Evolutionary conservation across 2,113 vertebrate genomes (phyloP).

Genomic region (Hippotragus niger): DNA sequence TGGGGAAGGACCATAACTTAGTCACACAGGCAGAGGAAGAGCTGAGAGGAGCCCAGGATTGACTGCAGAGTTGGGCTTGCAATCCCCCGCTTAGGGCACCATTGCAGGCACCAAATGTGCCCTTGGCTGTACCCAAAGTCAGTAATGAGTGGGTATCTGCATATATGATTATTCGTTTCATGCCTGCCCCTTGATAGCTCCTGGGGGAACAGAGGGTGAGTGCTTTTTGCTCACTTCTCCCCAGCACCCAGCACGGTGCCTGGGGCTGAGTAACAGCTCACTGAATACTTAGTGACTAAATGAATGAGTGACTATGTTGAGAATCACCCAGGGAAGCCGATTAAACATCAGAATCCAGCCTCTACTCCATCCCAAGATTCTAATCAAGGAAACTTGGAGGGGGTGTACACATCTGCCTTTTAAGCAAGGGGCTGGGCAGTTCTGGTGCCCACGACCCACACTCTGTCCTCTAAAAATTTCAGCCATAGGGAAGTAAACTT

Average conservation of each 20-base stretch:
- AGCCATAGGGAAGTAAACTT: neutral
- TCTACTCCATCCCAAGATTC: neutral
- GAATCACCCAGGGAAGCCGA: neutral
- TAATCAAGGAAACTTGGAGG: neutral
- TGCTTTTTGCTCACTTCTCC: neutral
- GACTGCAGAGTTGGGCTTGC: neutral
- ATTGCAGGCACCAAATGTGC: rapidly evolving
- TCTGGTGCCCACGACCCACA: neutral
- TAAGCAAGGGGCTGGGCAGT: neutral
- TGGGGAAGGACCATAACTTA: neutral
- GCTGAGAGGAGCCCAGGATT: neutral
- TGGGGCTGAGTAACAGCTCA: neutral
- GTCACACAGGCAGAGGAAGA: neutral
- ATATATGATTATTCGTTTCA: neutral
- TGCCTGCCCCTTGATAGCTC: no score
- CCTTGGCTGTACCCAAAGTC: neutral
- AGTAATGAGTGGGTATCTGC: rapidly evolving
- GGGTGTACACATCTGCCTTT: neutral
- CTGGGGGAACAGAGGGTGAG: neutral
- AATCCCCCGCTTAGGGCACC: neutral
- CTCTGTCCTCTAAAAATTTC: neutral
- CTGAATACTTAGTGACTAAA: neutral
- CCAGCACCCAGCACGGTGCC: neutral
- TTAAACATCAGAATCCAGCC: neutral
- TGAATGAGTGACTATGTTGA: neutral